These are phyloP conservation scores for Phyllopteryx taeniolatus DNA, from an alignment of 2,113 vertebrate genomes.

Conservation along the genomic window DNA sequence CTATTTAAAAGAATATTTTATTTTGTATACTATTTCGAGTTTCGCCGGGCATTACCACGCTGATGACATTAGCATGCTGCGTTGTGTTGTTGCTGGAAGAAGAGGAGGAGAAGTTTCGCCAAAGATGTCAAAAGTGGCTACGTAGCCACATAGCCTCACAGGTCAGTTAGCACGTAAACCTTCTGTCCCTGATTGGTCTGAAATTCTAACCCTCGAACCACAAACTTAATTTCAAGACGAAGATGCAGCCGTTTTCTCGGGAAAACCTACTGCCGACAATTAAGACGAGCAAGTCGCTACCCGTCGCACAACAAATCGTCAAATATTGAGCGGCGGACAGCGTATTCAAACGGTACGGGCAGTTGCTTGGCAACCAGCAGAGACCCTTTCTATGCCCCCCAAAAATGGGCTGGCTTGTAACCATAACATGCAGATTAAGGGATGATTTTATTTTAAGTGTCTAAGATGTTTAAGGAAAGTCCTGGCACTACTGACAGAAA, in stretches of 20 bases:
- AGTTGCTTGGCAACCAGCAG: not conserved
- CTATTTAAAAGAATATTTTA: slow-evolving; percentile 99
- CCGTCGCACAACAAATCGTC: not conserved
- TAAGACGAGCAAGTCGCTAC: not conserved
- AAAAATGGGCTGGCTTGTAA: not conserved
- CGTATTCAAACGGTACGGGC: not conserved
- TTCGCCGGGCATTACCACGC: slow-evolving; percentile 67
- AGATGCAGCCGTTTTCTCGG: not conserved
- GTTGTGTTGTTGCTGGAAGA: slow-evolving; percentile 52
- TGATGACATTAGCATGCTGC: slow-evolving; percentile 55
- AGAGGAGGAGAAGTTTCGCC: slow-evolving; percentile 63
- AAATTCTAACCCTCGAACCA: not conserved
- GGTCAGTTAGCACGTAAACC: not conserved
- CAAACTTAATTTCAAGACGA: not conserved
- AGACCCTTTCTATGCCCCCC: not conserved
- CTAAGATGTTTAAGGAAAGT: not conserved
- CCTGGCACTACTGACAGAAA: not conserved
- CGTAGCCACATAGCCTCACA: slow-evolving; percentile 16
- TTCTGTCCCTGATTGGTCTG: slow-evolving; percentile 6
- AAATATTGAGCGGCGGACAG: not conserved
- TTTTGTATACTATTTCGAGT: slow-evolving; percentile 95
- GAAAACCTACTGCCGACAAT: not conserved
- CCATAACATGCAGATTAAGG: no score
- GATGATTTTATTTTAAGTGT: not conserved
- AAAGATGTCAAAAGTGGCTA: slow-evolving; percentile 70